phyloP scores from a whole-genome alignment of 1,140 invertebrate genomes.

The Himalopsyche phryganea region DNA sequence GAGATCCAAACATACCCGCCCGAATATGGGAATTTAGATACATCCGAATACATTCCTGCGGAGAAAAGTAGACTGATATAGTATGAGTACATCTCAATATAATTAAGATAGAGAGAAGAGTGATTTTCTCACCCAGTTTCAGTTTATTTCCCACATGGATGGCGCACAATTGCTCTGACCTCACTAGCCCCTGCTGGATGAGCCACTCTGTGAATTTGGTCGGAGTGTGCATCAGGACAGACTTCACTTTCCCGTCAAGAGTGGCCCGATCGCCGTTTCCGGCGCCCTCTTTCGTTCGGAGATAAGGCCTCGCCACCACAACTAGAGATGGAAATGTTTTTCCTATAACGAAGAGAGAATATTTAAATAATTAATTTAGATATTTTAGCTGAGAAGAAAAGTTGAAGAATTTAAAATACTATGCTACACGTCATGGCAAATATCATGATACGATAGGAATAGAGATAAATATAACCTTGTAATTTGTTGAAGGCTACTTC shows the following conservation, averaged over 20 bases:
- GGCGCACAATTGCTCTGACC: slow-evolving; percentile 71
- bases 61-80: slow-evolving; percentile 21
- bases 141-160: slow-evolving; percentile 63
- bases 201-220: slow-evolving; percentile 86
- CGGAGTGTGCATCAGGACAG: slow-evolving; percentile 70
- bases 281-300: slow-evolving; percentile 62
- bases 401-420: no score
- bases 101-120: background rate
- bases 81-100: no score
- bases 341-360: no score
- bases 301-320: slow-evolving; percentile 72
- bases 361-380: no score
- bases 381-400: no score
- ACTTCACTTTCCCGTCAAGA: slow-evolving; percentile 72
- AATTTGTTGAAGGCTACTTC: slow-evolving; percentile 75
- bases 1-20: slow-evolving; percentile 88
- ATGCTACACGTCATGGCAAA: background rate
- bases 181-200: slow-evolving; percentile 76
- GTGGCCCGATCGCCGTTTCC: slow-evolving; percentile 52
- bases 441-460: background rate
- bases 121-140: slow-evolving; percentile 58
- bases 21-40: slow-evolving; percentile 76
- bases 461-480: slow-evolving; percentile 51
- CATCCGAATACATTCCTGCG: slow-evolving; percentile 76
- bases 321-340: slow-evolving; percentile 82